Conservation (phyloP, 1,140 invertebrate species). For the Drosophila nebulosa region DNA sequence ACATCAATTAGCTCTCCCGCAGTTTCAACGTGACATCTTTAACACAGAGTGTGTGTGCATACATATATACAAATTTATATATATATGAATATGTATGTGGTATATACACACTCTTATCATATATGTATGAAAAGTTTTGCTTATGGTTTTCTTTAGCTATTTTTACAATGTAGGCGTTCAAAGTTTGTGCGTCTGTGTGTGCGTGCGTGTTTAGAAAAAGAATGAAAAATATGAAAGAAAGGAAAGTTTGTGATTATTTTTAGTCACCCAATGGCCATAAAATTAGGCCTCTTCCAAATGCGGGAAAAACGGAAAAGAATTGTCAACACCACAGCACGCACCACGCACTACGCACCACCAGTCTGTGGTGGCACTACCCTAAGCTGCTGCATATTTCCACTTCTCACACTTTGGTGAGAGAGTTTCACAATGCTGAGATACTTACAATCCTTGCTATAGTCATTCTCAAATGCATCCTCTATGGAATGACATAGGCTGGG, state of each 20-base stretch:
- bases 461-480: constrained; percentile 76
- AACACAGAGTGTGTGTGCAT: constrained; percentile 23
- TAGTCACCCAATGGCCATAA: constrained; percentile 32
- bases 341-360: not conserved
- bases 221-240: constrained; percentile 39
- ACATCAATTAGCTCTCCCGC: constrained; percentile 70
- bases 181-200: constrained; percentile 2
- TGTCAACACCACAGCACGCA: not conserved
- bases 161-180: constrained; percentile 55
- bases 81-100: not conserved
- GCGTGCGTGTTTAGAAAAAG: constrained; percentile 36
- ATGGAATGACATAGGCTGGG: constrained; percentile 68
- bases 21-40: constrained; percentile 41
- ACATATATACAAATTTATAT: constrained; percentile 26
- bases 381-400: constrained; percentile 9
- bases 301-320: constrained; percentile 7
- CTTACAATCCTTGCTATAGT: constrained; percentile 80
- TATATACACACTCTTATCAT: constrained; percentile 34
- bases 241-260: constrained; percentile 38
- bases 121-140: constrained; percentile 44
- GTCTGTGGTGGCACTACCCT: no score
- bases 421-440: constrained; percentile 28
- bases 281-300: constrained; percentile 60
- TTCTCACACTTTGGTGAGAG: not conserved
- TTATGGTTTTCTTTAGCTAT: constrained; percentile 47